Evolutionary conservation across 2,113 vertebrate genomes (phyloP).

Genomic region (Dasyurus viverrinus): DNA sequence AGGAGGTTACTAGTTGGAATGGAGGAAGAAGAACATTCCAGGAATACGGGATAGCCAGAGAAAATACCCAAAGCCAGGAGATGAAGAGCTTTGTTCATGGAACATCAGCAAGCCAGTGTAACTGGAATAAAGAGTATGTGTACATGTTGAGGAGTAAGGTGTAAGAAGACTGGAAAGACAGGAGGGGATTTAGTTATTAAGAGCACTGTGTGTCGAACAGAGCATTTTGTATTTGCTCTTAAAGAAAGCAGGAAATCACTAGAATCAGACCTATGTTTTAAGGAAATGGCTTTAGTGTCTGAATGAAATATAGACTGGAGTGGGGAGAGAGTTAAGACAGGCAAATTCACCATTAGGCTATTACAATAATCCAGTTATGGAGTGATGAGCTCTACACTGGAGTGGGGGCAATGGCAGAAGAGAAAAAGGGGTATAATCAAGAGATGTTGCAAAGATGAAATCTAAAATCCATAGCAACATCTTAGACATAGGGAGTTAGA

Average conservation of each 20-base stretch:
- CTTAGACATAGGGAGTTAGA: background rate
- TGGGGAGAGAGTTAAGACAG: background rate
- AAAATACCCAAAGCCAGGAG: background rate
- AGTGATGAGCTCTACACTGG: background rate
- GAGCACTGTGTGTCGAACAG: background rate
- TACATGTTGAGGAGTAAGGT: background rate
- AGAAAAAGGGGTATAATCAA: background rate
- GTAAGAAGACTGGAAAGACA: background rate
- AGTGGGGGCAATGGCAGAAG: background rate
- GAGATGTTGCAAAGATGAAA: background rate
- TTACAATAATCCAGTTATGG: background rate
- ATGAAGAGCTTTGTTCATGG: background rate
- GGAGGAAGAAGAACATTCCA: background rate
- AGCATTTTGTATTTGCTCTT: background rate
- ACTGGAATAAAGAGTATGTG: background rate
- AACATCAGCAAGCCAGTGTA: background rate
- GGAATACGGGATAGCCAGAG: background rate
- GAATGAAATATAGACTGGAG: background rate
- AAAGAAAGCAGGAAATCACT: background rate
- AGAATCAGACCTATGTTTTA: background rate
- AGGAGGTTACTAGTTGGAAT: background rate
- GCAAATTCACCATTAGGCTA: background rate
- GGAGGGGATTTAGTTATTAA: background rate
- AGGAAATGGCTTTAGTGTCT: background rate
- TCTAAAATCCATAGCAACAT: background rate